Conservation (phyloP, 2,797 vertebrate genomes). For the Hylomyscus alleni region DNA sequence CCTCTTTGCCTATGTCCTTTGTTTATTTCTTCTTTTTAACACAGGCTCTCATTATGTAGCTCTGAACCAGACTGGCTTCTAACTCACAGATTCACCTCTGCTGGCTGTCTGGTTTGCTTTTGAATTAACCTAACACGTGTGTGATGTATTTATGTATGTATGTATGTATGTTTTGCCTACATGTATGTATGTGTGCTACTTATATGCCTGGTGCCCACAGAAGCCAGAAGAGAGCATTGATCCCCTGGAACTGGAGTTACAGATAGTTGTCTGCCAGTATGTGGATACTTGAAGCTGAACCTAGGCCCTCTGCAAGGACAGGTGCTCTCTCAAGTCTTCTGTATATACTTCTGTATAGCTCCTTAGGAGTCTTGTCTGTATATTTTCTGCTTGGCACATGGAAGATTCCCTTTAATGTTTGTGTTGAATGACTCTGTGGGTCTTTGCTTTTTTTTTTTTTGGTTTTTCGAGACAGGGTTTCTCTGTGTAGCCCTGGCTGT, state of each 20-base stretch:
- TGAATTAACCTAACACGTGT: neutral
- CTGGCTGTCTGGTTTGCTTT: neutral
- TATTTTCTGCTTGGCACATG: neutral
- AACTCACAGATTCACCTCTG: neutral
- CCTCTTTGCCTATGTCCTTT: neutral
- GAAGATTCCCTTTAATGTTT: conserved; percentile 19
- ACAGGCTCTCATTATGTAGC: neutral
- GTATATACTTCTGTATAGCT: neutral
- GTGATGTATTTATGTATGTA: too few relatives aligned
- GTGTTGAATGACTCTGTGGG: conserved; percentile 29
- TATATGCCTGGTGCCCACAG: neutral
- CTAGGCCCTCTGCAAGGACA: neutral
- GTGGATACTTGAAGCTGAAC: neutral
- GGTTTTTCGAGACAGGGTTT: too few relatives aligned
- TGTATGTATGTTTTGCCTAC: neutral
- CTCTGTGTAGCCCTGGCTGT: too few relatives aligned
- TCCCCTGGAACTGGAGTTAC: neutral
- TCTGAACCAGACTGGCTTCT: neutral
- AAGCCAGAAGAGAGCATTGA: neutral
- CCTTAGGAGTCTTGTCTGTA: neutral
- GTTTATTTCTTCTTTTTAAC: neutral
- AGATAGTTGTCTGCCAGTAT: neutral
- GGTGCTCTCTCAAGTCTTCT: neutral
- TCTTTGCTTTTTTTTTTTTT: neutral
- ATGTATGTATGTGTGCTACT: neutral